phyloP scores from a whole-genome alignment of 2,113 vertebrate species.

The Aptenodytes forsteri region DNA sequence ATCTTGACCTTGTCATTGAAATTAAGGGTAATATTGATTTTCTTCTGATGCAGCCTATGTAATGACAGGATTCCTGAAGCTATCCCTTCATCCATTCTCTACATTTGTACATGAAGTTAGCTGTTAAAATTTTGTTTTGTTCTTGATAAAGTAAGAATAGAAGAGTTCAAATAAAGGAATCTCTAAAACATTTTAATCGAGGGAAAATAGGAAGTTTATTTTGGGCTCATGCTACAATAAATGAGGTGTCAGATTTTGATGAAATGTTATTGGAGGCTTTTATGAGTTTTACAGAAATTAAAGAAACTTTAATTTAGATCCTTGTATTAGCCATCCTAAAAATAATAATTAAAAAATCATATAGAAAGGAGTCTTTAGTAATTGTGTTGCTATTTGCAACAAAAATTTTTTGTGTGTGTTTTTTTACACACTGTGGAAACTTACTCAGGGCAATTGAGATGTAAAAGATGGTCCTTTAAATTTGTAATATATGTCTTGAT shows the following conservation, averaged over 20 bases:
- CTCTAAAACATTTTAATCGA: neutral
- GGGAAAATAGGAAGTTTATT: neutral
- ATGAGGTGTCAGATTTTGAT: neutral
- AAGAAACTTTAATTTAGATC: neutral
- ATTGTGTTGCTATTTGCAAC: neutral
- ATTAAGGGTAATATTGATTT: neutral
- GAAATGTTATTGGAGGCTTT: neutral
- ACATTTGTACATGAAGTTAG: neutral
- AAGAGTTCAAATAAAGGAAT: neutral
- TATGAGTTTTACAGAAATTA: neutral
- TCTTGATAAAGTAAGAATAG: neutral
- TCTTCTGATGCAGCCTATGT: neutral
- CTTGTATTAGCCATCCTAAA: neutral
- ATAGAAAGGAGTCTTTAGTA: neutral
- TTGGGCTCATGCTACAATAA: neutral
- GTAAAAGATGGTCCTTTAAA: neutral
- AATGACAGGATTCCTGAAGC: neutral
- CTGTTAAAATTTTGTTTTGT: neutral
- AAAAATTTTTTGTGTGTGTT: neutral
- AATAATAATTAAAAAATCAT: neutral
- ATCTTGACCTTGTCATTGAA: neutral
- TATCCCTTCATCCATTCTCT: neutral
- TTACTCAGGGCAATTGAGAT: neutral
- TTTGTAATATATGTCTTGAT: neutral
- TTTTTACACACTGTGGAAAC: neutral